phyloP scores from a whole-genome alignment of 2,797 vertebrate species.

The Coilia nasus region DNA sequence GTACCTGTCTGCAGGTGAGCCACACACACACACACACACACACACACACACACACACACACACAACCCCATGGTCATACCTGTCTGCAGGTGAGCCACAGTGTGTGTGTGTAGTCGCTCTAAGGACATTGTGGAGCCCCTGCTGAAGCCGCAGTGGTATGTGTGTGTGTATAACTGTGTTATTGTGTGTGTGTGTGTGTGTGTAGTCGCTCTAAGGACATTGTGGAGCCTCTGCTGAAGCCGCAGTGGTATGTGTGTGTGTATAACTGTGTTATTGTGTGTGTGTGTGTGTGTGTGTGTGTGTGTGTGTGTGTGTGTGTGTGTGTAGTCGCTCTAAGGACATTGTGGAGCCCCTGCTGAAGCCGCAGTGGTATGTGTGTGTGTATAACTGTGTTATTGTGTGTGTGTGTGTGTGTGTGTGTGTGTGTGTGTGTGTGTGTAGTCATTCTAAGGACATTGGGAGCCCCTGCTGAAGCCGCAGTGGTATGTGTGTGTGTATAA shows the following conservation, averaged over 20 bases:
- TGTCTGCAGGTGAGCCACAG: slow-evolving; percentile 59
- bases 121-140: too few species aligned
- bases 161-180: too few species aligned
- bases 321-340: slow-evolving; percentile 87
- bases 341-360: slow-evolving; percentile 90
- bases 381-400: slow-evolving; percentile 8
- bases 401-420: neutral
- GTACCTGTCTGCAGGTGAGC: too few species aligned
- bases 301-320: slow-evolving; percentile 23
- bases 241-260: neutral
- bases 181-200: too few species aligned
- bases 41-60: slow-evolving; percentile 4
- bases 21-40: neutral
- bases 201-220: too few species aligned
- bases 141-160: too few species aligned
- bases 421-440: slow-evolving; percentile 52
- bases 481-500: slow-evolving; percentile 81
- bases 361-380: slow-evolving; percentile 83
- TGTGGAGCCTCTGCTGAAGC: too few species aligned
- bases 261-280: slow-evolving; percentile 4
- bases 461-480: slow-evolving; percentile 89
- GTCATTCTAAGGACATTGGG: slow-evolving; percentile 92
- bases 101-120: too few species aligned
- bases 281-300: neutral
- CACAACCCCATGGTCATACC: too few species aligned